phyloP scores from a whole-genome alignment of 23 tunicate species.

The Phallusia fumigata region DNA sequence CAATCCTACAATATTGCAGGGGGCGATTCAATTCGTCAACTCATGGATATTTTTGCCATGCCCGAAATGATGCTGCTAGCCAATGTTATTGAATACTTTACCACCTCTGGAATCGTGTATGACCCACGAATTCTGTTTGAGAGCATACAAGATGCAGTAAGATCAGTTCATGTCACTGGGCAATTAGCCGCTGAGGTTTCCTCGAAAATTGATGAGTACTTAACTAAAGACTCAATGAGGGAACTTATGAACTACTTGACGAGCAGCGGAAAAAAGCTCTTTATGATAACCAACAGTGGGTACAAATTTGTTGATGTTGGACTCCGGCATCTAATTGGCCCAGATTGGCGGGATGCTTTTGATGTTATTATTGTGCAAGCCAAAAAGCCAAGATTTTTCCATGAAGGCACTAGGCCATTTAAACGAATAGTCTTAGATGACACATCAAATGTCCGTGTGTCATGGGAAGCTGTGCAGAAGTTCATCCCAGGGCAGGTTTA shows the following conservation, averaged over 20 bases:
- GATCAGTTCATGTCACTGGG: conserved; percentile 65
- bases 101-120: conserved; percentile 38
- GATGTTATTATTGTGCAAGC: conserved; percentile 96
- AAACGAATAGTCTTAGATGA: conserved; percentile 22
- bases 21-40: conserved; percentile 63
- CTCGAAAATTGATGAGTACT: conserved; percentile 51
- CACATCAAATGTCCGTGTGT: conserved; percentile 6
- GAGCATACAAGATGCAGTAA: conserved; percentile 67
- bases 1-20: conserved; percentile 58
- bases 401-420: conserved; percentile 51
- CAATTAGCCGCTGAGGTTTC: conserved; percentile 59
- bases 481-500: conserved; percentile 79
- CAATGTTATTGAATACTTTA: conserved; percentile 79
- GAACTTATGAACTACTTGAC: conserved; percentile 43
- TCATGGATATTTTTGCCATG: conserved; percentile 87
- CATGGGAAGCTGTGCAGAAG: conserved; percentile 50
- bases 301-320: conserved; percentile 78
- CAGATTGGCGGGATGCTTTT: conserved; percentile 92
- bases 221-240: conserved; percentile 50
- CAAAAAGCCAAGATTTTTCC: conserved; percentile 91
- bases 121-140: conserved; percentile 78
- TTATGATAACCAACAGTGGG: conserved; percentile 87
- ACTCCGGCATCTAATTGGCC: conserved; percentile 67
- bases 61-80: conserved; percentile 96
- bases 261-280: conserved; percentile 54